Percentiles rank a stretch among this genome's conserved stretches.
These are phyloP conservation scores for Acronicta psi DNA, from an alignment of 2,888 invertebrate species.

Conservation along the genomic window DNA sequence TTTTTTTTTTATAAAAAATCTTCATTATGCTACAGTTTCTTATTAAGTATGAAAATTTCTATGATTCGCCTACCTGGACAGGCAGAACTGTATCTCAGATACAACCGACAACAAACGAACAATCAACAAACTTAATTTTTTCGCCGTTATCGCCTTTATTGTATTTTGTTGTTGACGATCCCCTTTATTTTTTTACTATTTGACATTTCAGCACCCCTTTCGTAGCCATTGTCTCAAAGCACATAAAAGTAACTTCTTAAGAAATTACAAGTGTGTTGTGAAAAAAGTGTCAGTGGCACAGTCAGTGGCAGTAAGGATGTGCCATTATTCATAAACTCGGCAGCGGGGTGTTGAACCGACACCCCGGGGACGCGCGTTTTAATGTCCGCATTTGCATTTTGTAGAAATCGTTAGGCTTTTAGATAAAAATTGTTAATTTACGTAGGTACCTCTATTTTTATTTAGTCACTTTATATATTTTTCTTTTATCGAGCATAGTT, in stretches of 20 bases:
- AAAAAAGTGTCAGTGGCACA: conserved; percentile 64
- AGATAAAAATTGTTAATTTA: conserved; percentile 49
- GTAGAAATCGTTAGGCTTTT: conserved; percentile 60
- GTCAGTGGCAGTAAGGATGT: conserved; percentile 66
- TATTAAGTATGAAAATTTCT: no score
- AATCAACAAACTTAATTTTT: background rate
- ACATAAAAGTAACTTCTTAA: conserved; percentile 48
- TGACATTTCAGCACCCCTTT: conserved; percentile 6
- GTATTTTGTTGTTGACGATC: background rate
- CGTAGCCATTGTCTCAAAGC: conserved; percentile 22
- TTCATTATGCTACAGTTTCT: no score
- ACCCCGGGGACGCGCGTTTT: conserved; percentile 76
- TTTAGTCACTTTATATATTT: no score
- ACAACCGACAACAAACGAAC: no score
- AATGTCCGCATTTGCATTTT: conserved; percentile 82
- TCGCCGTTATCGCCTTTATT: no score
- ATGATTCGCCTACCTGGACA: no score
- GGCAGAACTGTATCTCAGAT: no score
- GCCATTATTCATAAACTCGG: conserved; percentile 80
- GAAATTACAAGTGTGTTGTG: conserved; percentile 51
- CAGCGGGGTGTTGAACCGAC: conserved; percentile 70
- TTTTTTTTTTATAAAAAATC: no score
- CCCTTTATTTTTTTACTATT: conserved; percentile 1
- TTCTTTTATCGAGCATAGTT: no score
- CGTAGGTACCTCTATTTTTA: no score